Conservation (phyloP, 2,113 vertebrate species). For the Oreocharis arfaki region DNA sequence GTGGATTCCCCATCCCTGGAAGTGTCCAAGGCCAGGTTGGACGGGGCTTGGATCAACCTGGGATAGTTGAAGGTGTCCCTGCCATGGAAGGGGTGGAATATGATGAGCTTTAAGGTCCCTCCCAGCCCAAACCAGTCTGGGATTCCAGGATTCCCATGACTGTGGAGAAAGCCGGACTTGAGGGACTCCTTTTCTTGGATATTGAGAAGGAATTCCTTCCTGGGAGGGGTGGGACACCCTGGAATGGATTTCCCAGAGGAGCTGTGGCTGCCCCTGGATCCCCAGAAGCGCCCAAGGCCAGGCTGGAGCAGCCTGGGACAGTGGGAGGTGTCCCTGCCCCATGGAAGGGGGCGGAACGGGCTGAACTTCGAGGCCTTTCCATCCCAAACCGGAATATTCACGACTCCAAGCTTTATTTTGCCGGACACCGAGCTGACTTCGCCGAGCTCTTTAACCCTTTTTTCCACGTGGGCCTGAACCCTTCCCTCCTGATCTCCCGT, state of each 20-base stretch:
- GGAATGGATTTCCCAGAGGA: background rate
- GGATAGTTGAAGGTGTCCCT: background rate
- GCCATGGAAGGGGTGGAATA: no score
- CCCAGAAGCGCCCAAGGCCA: background rate
- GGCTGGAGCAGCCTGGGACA: rapidly evolving
- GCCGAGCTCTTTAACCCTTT: no score
- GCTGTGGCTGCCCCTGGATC: background rate
- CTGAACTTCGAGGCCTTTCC: rapidly evolving
- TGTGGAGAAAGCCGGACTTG: rapidly evolving
- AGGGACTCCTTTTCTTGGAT: background rate
- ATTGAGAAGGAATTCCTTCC: background rate
- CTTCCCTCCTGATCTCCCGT: background rate
- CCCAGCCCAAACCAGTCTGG: background rate
- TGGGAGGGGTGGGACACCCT: background rate
- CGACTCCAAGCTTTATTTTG: rapidly evolving
- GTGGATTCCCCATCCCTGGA: background rate
- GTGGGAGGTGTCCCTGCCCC: no score
- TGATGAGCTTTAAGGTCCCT: background rate
- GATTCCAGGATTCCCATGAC: background rate
- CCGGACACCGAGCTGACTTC: background rate
- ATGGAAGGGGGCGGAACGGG: rapidly evolving
- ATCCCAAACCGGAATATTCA: rapidly evolving
- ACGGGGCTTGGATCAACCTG: rapidly evolving
- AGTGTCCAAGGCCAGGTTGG: background rate
- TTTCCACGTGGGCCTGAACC: rapidly evolving